phyloP scores from a whole-genome alignment of 2,113 vertebrate species.

The Platysternon megacephalum region DNA sequence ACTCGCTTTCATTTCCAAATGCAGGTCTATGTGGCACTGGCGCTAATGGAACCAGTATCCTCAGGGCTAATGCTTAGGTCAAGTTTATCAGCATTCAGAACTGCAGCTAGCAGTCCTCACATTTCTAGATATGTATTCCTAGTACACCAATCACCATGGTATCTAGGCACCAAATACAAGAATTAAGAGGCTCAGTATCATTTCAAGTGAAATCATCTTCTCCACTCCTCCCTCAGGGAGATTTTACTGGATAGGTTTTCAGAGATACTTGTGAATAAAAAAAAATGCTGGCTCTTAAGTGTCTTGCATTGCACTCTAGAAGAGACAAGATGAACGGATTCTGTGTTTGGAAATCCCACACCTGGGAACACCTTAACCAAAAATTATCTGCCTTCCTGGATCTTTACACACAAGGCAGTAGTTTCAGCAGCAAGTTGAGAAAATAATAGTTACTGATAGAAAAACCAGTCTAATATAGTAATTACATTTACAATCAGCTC shows the following conservation, averaged over 20 bases:
- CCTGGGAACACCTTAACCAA: conserved; percentile 41
- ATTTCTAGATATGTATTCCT: background rate
- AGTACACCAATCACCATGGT: conserved; percentile 1
- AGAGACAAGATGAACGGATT: conserved; percentile 36
- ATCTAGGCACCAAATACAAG: conserved; percentile 37
- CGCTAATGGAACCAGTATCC: conserved; percentile 6
- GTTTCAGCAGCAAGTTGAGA: conserved; percentile 45
- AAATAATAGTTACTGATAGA: conserved; percentile 22
- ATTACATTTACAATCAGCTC: background rate
- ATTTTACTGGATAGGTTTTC: conserved; percentile 30
- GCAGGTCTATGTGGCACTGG: background rate
- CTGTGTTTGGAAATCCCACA: background rate
- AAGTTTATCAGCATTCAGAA: conserved; percentile 19
- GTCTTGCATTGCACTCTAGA: conserved; percentile 50
- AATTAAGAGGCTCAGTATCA: conserved; percentile 15
- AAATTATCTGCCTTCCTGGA: conserved; percentile 25
- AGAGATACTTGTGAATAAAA: conserved; percentile 39
- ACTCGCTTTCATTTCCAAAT: background rate
- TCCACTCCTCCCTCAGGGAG: conserved; percentile 26
- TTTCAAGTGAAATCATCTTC: conserved; percentile 17
- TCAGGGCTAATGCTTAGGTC: conserved; percentile 18
- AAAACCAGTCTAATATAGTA: background rate
- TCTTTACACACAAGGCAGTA: conserved; percentile 4
- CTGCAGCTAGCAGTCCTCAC: conserved; percentile 13
- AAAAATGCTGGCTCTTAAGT: conserved; percentile 41